phyloP scores from a whole-genome alignment of 2,888 invertebrate genomes.

The Apantesis nais region DNA sequence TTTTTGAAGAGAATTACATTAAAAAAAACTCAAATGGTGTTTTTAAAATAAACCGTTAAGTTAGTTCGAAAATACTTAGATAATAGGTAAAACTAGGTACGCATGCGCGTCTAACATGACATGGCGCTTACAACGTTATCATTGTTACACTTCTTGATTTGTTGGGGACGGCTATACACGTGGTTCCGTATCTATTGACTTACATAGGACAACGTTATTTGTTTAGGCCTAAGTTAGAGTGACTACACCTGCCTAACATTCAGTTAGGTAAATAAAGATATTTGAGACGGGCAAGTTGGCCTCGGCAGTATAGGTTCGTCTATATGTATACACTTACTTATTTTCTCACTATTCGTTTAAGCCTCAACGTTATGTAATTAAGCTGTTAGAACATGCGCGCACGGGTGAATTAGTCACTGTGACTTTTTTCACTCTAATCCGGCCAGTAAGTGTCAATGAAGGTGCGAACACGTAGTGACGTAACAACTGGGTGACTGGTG shows the following conservation, averaged over 20 bases:
- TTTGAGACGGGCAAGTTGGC: neutral
- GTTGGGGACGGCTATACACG: slow-evolving; percentile 23
- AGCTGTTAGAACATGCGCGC: neutral
- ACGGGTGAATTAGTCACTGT: too few species aligned
- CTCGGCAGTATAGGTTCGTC: neutral
- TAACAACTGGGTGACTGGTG: too few species aligned
- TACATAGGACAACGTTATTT: slow-evolving; percentile 11
- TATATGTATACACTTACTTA: neutral
- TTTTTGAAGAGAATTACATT: neutral
- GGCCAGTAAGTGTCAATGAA: too few species aligned
- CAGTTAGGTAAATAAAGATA: slow-evolving; percentile 4
- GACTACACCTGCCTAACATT: slow-evolving; percentile 14
- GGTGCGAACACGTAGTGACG: too few species aligned
- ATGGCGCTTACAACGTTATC: neutral
- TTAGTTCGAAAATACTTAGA: neutral
- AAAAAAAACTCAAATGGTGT: neutral
- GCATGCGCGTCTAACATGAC: too few species aligned
- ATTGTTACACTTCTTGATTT: slow-evolving; percentile 11
- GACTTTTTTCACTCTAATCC: too few species aligned
- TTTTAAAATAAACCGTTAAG: neutral
- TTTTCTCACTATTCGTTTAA: neutral
- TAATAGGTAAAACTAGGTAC: neutral
- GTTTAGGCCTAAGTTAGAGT: slow-evolving; percentile 31
- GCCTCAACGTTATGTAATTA: neutral
- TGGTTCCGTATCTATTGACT: neutral